Evolutionary conservation across 1,140 invertebrate genomes (phyloP).

Genomic region (Limonius californicus): DNA sequence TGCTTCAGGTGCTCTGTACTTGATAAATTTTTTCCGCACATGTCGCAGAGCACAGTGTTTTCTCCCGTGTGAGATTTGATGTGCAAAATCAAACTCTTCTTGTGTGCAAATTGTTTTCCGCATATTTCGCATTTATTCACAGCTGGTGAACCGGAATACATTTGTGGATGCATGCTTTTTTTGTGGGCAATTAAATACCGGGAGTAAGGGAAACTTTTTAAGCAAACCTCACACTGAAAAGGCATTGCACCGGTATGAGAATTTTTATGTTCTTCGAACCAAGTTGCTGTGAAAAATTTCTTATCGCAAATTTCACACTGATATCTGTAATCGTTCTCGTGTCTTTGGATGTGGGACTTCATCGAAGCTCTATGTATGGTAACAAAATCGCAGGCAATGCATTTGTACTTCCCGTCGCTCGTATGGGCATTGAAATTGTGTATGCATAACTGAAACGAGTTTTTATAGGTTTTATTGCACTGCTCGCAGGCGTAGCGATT

Average conservation of each 20-base stretch:
- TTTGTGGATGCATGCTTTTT: neutral
- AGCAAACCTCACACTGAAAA: conserved; percentile 54
- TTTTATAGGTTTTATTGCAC: neutral
- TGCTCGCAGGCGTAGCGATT: conserved; percentile 3
- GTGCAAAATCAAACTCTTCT: conserved; percentile 57
- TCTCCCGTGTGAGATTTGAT: conserved; percentile 62
- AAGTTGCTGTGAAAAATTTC: conserved; percentile 19
- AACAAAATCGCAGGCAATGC: conserved; percentile 29
- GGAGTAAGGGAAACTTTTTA: conserved; percentile 52
- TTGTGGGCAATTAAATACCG: conserved; percentile 47
- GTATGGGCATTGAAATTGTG: conserved; percentile 7
- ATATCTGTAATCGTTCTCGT: neutral
- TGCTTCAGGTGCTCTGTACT: conserved; percentile 48
- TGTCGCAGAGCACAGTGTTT: conserved; percentile 47
- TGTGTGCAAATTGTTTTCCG: conserved; percentile 55
- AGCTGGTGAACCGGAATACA: conserved; percentile 12
- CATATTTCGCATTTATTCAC: conserved; percentile 51
- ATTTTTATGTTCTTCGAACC: conserved; percentile 53
- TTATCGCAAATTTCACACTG: conserved; percentile 26
- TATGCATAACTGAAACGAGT: neutral
- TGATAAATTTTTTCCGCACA: conserved; percentile 32
- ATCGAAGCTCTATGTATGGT: neutral
- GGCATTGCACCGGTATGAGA: conserved; percentile 54
- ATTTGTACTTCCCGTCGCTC: conserved; percentile 6
- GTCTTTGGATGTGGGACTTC: neutral